phyloP scores from a whole-genome alignment of 2,888 invertebrate genomes.

The Proisotoma minuta region DNA sequence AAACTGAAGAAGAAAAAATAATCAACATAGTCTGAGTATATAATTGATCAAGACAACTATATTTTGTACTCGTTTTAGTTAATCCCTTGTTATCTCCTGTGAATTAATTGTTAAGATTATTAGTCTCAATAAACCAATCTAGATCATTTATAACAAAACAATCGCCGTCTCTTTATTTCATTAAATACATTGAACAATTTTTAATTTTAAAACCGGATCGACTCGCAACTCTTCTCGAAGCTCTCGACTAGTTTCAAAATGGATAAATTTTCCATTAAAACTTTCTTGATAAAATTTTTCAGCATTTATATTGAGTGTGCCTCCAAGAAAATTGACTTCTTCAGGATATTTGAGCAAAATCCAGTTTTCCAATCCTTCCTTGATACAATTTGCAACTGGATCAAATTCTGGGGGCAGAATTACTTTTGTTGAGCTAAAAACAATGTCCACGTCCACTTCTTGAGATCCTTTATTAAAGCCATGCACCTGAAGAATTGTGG shows the following conservation, averaged over 20 bases:
- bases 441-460: not conserved
- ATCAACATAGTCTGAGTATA: not conserved
- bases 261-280: not conserved
- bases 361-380: not conserved
- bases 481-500: constrained; percentile 9
- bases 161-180: not conserved
- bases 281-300: not conserved
- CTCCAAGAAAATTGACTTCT: constrained; percentile 9
- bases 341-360: constrained; percentile 4
- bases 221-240: not conserved
- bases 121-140: not conserved
- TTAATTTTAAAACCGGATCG: not conserved
- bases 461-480: not conserved
- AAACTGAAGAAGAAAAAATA: too few relatives aligned
- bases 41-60: constrained; percentile 7
- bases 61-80: constrained; percentile 14
- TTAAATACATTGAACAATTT: not conserved
- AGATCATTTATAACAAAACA: not conserved
- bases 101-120: not conserved
- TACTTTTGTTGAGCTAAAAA: constrained; percentile 6
- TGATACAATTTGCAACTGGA: not conserved
- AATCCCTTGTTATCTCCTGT: not conserved
- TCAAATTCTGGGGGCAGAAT: not conserved
- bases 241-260: not conserved
- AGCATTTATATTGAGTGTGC: constrained; percentile 11